Conservation (phyloP, 2,888 invertebrate genomes). For the Ommatoiulus sabulosus region DNA sequence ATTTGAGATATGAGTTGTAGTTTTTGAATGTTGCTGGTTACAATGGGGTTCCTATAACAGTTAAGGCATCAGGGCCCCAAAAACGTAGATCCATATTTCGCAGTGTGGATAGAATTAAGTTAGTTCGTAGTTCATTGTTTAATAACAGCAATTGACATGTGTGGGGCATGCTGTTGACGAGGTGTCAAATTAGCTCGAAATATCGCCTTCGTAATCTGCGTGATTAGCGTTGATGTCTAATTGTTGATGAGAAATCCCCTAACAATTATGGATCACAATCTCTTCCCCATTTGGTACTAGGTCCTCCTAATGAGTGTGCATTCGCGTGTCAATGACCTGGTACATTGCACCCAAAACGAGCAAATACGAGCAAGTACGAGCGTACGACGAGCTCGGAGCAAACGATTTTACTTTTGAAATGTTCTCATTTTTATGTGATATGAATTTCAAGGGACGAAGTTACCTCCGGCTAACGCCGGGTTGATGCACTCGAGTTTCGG, state of each 20-base stretch:
- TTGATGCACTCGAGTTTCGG: too few relatives aligned
- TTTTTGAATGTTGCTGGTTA: too few relatives aligned
- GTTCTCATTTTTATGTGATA: slow-evolving; percentile 5
- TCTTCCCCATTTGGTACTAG: slow-evolving; percentile 5
- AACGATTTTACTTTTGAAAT: slow-evolving; percentile 12
- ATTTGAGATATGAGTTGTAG: too few relatives aligned
- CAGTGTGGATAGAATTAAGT: too few relatives aligned
- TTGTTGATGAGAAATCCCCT: neutral
- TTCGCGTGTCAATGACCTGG: neutral
- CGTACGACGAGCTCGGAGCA: neutral
- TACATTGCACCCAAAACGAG: slow-evolving; percentile 14
- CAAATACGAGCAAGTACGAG: neutral
- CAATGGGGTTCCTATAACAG: too few relatives aligned
- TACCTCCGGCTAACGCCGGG: neutral
- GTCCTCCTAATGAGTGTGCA: neutral
- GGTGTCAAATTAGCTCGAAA: neutral
- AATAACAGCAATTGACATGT: too few relatives aligned
- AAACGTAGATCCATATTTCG: too few relatives aligned
- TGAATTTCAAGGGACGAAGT: neutral
- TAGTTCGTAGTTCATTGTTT: too few relatives aligned
- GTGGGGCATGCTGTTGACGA: neutral
- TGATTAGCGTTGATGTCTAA: neutral
- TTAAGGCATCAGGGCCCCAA: too few relatives aligned
- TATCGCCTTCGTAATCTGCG: neutral
- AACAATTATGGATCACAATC: neutral